Percentiles rank a stretch among this genome's conserved stretches.
phyloP scores from a whole-genome alignment of 2,797 vertebrate genomes.

The Craterocephalus amniculus region DNA sequence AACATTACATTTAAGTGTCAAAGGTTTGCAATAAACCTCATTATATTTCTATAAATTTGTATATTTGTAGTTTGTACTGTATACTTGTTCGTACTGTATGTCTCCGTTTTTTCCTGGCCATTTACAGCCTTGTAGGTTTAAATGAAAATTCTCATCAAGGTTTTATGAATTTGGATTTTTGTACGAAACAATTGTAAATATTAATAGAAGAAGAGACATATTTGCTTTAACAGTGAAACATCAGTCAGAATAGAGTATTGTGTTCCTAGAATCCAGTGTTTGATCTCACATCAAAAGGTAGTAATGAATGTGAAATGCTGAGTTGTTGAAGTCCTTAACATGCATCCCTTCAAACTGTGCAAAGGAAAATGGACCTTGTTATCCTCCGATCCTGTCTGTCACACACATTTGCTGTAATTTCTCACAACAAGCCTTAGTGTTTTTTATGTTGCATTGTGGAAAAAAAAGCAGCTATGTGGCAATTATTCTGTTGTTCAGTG shows the following conservation, averaged over 20 bases:
- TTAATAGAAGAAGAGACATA: slow-evolving; percentile 63
- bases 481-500: slow-evolving; percentile 28
- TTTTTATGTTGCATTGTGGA: slow-evolving; percentile 40
- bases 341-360: slow-evolving; percentile 28
- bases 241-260: slow-evolving; percentile 57
- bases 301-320: slow-evolving; percentile 64
- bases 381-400: slow-evolving; percentile 34
- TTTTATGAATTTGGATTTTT: slow-evolving; percentile 64
- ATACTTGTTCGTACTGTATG: slow-evolving; percentile 77
- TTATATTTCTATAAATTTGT: slow-evolving; percentile 84
- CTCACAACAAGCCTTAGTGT: slow-evolving; percentile 68
- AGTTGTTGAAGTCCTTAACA: slow-evolving; percentile 39
- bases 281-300: slow-evolving; percentile 62
- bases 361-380: slow-evolving; percentile 48
- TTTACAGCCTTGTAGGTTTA: slow-evolving; percentile 60
- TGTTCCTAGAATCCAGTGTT: slow-evolving; percentile 42
- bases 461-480: slow-evolving; percentile 39
- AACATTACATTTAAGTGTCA: slow-evolving; percentile 74
- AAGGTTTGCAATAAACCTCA: slow-evolving; percentile 75
- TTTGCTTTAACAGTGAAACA: slow-evolving; percentile 65
- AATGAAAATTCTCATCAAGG: slow-evolving; percentile 64
- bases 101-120: slow-evolving; percentile 67
- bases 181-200: slow-evolving; percentile 75
- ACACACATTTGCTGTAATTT: slow-evolving; percentile 62
- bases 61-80: slow-evolving; percentile 83